phyloP scores from a whole-genome alignment of 2,113 vertebrate genomes.

The Thunnus thynnus region DNA sequence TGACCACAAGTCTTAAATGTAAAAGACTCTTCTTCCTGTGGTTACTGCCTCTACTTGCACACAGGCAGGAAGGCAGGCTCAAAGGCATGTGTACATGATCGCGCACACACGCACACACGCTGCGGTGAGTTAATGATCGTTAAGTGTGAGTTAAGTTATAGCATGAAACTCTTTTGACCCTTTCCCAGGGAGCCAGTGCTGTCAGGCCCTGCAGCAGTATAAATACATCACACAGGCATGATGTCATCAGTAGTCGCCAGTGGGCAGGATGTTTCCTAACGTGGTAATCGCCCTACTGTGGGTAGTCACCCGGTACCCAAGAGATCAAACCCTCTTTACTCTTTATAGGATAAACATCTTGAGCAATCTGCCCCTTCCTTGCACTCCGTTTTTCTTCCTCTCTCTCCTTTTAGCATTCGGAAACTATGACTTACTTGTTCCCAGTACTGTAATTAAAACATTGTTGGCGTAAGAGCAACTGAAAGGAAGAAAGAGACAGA shows the following conservation, averaged over 20 bases:
- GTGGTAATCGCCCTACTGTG: constrained; percentile 78
- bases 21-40: constrained; percentile 71
- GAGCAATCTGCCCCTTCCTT: constrained; percentile 60
- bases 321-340: constrained; percentile 73
- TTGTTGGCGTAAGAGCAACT: constrained; percentile 34
- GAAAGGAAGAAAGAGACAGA: constrained; percentile 34
- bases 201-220: constrained; percentile 61
- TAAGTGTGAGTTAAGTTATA: constrained; percentile 75
- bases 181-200: constrained; percentile 62
- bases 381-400: constrained; percentile 51
- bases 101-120: constrained; percentile 5
- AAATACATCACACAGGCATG: constrained; percentile 78
- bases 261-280: constrained; percentile 81
- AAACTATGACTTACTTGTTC: constrained; percentile 76
- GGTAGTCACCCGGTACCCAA: constrained; percentile 69
- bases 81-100: constrained; percentile 12
- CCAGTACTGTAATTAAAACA: constrained; percentile 52
- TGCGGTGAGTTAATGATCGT: constrained; percentile 66
- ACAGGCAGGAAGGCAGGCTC: constrained; percentile 24
- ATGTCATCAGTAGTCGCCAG: constrained; percentile 79
- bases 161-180: constrained; percentile 72
- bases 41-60: constrained; percentile 47
- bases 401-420: constrained; percentile 56
- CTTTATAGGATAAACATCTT: constrained; percentile 79
- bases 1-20: constrained; percentile 67